Percentiles rank a stretch among this genome's conserved stretches.
phyloP scores from a whole-genome alignment of 2,113 vertebrate species.

The Sylvilagus bachmani region DNA sequence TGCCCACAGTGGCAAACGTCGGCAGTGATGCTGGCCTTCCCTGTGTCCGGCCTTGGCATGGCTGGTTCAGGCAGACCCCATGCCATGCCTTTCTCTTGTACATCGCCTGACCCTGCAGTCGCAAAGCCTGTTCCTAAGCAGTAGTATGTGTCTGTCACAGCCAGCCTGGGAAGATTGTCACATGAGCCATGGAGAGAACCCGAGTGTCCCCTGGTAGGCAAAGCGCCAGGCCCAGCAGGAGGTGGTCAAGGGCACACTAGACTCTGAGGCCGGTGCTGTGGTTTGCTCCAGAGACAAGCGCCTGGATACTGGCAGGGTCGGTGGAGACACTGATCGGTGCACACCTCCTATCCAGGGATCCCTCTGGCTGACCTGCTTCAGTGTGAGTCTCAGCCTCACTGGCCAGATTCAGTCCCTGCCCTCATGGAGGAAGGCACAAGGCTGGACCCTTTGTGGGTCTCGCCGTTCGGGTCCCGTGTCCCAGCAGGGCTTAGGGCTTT shows the following conservation, averaged over 20 bases:
- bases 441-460: not conserved
- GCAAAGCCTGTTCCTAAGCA: not conserved
- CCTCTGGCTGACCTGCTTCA: not conserved
- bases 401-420: not conserved
- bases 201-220: too few species aligned
- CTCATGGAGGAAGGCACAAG: not conserved
- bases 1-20: not conserved
- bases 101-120: not conserved
- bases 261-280: not conserved
- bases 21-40: not conserved
- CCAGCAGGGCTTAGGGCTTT: not conserved
- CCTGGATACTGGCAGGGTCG: not conserved
- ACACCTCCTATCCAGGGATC: not conserved
- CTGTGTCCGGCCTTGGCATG: not conserved
- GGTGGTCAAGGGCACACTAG: not conserved
- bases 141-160: not conserved
- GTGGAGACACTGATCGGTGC: not conserved
- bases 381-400: not conserved
- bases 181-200: too few species aligned
- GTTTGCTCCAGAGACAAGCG: not conserved
- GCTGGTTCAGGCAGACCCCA: not conserved
- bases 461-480: not conserved
- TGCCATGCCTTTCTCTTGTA: not conserved
- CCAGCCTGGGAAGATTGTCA: not conserved
- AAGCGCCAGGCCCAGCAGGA: not conserved